Conservation (phyloP, 2,113 vertebrate species). For the Cyprinodon brontotheroides region DNA sequence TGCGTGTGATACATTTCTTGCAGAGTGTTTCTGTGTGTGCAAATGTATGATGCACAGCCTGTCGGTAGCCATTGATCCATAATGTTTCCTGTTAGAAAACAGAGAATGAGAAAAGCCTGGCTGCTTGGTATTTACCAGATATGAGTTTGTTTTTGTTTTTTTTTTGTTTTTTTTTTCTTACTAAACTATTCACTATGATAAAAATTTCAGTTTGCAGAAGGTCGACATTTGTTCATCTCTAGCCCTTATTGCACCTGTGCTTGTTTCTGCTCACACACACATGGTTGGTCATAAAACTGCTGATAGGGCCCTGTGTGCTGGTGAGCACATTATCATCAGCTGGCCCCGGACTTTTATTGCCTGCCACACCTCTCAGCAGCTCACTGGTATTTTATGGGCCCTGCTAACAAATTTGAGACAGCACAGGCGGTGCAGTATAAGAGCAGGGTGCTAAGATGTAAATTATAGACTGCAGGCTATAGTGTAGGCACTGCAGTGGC, state of each 20-base stretch:
- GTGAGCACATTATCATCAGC: conserved; percentile 72
- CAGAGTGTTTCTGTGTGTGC: conserved; percentile 6
- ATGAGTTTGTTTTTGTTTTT: conserved; percentile 3
- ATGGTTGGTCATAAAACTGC: conserved; percentile 58
- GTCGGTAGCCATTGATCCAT: conserved; percentile 40
- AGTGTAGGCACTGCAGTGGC: conserved; percentile 46
- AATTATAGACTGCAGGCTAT: conserved; percentile 52
- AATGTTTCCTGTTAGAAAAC: conserved; percentile 20
- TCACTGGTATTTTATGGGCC: conserved; percentile 66
- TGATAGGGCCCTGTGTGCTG: conserved; percentile 35
- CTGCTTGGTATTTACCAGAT: conserved; percentile 13
- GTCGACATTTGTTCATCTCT: conserved; percentile 12
- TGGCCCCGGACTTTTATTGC: conserved; percentile 66
- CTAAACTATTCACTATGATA: conserved; percentile 17
- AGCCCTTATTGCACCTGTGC: background rate
- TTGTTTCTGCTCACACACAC: background rate
- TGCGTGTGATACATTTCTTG: conserved; percentile 13
- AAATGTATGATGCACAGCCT: conserved; percentile 44
- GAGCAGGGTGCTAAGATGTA: conserved; percentile 28
- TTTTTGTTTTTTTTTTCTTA: background rate
- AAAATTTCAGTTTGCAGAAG: background rate
- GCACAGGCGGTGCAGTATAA: conserved; percentile 14
- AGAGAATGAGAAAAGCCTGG: background rate
- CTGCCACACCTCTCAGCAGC: conserved; percentile 55
- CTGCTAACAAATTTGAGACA: conserved; percentile 45